phyloP scores from a whole-genome alignment of 2,113 vertebrate genomes.

The Percina caprodes region DNA sequence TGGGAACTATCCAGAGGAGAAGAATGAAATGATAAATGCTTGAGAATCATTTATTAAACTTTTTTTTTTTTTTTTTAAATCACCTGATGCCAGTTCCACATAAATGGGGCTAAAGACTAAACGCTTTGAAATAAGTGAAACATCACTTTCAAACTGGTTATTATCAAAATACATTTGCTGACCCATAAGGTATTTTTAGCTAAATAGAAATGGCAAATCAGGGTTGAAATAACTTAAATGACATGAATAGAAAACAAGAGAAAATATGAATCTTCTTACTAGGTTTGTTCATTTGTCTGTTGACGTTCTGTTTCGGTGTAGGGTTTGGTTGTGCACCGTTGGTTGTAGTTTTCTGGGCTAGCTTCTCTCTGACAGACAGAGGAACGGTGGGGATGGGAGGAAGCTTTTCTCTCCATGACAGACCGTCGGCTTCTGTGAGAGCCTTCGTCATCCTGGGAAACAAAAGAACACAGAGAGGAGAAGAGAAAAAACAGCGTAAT shows the following conservation, averaged over 20 bases:
- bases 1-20: slow-evolving; percentile 43
- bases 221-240: neutral
- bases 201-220: too few relatives aligned
- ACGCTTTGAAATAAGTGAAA: neutral
- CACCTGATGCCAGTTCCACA: neutral
- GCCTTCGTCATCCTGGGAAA: slow-evolving; percentile 91
- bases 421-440: slow-evolving; percentile 88
- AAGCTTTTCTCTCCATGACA: slow-evolving; percentile 91
- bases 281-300: slow-evolving; percentile 15
- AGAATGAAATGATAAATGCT: neutral
- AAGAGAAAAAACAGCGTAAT: neutral
- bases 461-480: neutral
- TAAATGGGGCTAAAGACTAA: neutral
- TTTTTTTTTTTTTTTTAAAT: too few relatives aligned
- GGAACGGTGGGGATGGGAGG: slow-evolving; percentile 90
- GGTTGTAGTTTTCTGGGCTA: slow-evolving; percentile 55
- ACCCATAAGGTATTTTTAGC: neutral
- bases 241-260: neutral
- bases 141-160: neutral
- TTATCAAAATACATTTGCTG: too few relatives aligned
- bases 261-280: slow-evolving; percentile 23
- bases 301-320: slow-evolving; percentile 54
- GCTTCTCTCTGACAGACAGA: slow-evolving; percentile 85
- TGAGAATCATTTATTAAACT: too few relatives aligned
- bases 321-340: neutral